phyloP scores from a whole-genome alignment of 1,140 invertebrate genomes.

The Aphis gossypii region DNA sequence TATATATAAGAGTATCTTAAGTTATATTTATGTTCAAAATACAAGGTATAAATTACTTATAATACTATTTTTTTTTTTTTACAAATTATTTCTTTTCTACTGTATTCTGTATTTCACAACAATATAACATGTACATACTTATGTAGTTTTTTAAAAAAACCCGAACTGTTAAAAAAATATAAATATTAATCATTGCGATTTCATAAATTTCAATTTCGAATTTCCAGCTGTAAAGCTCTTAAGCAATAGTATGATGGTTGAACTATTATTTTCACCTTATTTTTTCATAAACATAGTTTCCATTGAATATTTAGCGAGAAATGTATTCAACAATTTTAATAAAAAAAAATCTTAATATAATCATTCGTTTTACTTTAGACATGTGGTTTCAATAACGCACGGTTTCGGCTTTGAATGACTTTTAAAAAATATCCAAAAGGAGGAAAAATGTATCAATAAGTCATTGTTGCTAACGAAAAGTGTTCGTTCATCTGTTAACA shows the following conservation, averaged over 20 bases:
- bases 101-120: not conserved
- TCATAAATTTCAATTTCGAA: conserved; percentile 19
- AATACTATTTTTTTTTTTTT: not conserved
- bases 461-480: conserved; percentile 37
- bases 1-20: not conserved
- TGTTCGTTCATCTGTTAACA: conserved; percentile 39
- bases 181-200: not conserved
- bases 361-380: conserved; percentile 21
- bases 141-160: not conserved
- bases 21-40: not conserved
- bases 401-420: conserved; percentile 3
- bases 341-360: conserved; percentile 31
- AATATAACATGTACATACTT: not conserved
- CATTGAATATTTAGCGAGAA: not conserved
- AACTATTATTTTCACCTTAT: conserved; percentile 4
- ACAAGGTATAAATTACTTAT: not conserved
- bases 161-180: not conserved
- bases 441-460: conserved; percentile 29
- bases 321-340: not conserved
- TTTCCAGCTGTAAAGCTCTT: conserved; percentile 1
- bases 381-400: conserved; percentile 23
- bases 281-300: not conserved
- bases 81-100: not conserved
- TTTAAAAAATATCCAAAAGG: conserved; percentile 30
- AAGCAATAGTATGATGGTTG: not conserved